These are phyloP conservation scores for Orcinus orca DNA, from an alignment of 2,113 vertebrate genomes.

Conservation along the genomic window DNA sequence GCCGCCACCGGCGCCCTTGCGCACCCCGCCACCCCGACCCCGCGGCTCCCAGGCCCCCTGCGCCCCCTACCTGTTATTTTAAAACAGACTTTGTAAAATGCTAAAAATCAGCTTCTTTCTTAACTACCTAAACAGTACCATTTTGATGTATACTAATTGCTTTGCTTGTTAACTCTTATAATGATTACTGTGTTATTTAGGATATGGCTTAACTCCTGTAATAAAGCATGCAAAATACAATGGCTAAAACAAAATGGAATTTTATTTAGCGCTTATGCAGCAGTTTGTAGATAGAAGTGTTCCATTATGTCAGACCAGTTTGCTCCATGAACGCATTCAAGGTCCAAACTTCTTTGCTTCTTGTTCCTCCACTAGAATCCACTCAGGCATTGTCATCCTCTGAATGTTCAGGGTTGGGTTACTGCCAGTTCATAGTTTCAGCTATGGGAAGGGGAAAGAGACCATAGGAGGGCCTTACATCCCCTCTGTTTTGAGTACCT, in stretches of 20 bases:
- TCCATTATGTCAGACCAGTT: neutral
- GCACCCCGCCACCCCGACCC: conserved; percentile 84
- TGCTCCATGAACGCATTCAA: neutral
- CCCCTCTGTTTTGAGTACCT: neutral
- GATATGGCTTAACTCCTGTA: neutral
- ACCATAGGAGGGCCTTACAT: neutral
- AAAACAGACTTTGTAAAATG: conserved; percentile 39
- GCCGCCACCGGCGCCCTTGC: conserved; percentile 87
- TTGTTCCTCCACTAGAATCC: neutral
- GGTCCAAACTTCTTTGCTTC: neutral
- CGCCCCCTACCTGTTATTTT: neutral
- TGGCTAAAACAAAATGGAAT: neutral
- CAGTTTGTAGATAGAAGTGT: neutral
- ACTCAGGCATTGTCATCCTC: neutral
- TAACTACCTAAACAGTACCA: neutral
- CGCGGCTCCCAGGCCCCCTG: conserved; percentile 63
- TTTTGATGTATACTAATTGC: neutral
- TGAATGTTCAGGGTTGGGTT: neutral
- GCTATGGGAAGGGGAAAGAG: neutral
- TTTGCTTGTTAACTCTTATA: conserved; percentile 32
- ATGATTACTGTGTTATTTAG: neutral
- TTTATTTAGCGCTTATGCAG: neutral
- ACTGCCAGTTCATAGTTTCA: neutral
- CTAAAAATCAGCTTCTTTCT: conserved; percentile 10
- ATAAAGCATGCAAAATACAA: neutral